Evolutionary conservation across 2,797 vertebrate species (phyloP).

Genomic region (Ispidina lecontei): DNA sequence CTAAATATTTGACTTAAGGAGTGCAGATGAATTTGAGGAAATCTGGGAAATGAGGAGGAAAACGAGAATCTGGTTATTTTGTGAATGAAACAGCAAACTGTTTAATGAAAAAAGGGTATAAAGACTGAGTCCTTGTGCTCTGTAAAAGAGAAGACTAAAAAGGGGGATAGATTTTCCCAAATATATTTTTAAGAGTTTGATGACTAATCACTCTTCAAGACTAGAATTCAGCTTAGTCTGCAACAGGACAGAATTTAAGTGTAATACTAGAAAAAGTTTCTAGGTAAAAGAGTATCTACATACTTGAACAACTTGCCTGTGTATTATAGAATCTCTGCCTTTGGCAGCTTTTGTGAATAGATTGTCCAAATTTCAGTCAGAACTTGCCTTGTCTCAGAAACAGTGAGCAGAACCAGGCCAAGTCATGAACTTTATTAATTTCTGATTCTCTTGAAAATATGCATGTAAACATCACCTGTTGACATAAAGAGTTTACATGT

Average conservation of each 20-base stretch:
- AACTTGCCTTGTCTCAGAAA: not conserved
- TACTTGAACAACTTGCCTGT: not conserved
- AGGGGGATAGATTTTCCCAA: not conserved
- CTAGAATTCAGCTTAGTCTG: not conserved
- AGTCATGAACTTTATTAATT: not conserved
- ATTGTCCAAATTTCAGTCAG: not conserved
- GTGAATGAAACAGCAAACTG: not conserved
- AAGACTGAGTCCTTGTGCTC: not conserved
- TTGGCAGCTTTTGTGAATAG: not conserved
- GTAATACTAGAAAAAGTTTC: not conserved
- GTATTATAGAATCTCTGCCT: not conserved
- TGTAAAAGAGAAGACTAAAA: not conserved
- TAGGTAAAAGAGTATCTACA: not conserved
- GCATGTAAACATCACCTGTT: not conserved
- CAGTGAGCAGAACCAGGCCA: not conserved
- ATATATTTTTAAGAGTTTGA: not conserved
- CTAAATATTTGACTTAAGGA: not conserved
- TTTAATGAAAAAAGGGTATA: not conserved
- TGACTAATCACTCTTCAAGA: not conserved
- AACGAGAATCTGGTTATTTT: not conserved
- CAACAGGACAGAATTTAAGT: not conserved
- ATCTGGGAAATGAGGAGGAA: not conserved
- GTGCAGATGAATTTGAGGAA: not conserved
- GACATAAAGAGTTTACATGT: not conserved
- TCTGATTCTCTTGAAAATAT: not conserved